Evolutionary conservation across 2,797 vertebrate genomes (phyloP).

Genomic region (Rhodeus uyekii): DNA sequence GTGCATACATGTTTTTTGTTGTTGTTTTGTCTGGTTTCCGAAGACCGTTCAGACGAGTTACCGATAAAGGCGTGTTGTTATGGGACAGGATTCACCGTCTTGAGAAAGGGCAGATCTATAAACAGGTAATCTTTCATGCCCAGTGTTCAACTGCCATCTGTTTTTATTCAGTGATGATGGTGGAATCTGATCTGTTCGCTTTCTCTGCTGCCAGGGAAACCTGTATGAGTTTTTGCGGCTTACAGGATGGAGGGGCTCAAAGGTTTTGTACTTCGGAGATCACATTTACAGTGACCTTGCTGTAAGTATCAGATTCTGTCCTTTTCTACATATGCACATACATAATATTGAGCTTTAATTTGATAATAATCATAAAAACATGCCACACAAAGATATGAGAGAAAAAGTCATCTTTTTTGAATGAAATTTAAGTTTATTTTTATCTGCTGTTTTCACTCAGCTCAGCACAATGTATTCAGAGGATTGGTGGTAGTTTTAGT

Average conservation of each 20-base stretch:
- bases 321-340: constrained; percentile 22
- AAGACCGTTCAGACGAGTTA: constrained; percentile 95
- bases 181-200: constrained; percentile 37
- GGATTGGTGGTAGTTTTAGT: background rate
- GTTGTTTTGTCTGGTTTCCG: constrained; percentile 13
- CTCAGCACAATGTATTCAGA: too few relatives aligned
- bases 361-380: background rate
- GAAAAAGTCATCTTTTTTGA: background rate
- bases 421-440: background rate
- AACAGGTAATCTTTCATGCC: constrained; percentile 83
- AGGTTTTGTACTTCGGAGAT: constrained; percentile 98
- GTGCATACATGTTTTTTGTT: background rate
- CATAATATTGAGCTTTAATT: background rate
- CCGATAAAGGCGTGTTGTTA: constrained; percentile 89
- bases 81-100: constrained; percentile 96
- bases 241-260: constrained; percentile 97
- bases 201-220: constrained; percentile 83
- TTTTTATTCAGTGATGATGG: background rate
- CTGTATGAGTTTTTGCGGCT: constrained; percentile 97
- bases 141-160: background rate
- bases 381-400: background rate
- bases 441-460: too few relatives aligned
- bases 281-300: constrained; percentile 99
- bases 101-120: constrained; percentile 97
- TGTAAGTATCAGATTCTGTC: constrained; percentile 73